Base-by-base conservation (phyloP, 2,888 invertebrate genomes). In the Pandemis heparana region DNA sequence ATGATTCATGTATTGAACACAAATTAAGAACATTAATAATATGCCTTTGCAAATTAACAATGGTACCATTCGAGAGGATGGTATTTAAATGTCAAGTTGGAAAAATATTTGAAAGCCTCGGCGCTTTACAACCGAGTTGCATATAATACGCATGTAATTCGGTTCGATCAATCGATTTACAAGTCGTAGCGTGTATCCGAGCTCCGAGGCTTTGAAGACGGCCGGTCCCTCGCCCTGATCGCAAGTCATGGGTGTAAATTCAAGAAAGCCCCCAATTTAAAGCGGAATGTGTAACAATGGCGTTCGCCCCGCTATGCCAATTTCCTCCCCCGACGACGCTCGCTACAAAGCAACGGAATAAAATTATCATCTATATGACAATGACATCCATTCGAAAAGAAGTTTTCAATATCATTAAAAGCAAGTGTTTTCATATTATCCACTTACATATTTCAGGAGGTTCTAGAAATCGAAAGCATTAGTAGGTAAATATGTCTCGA, bases 251-350 rank as follows among this genome's bases (percentile, higher is more conserved):
- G 91, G 90, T 92, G 92, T 91, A 91, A 93, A 93, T 93, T 92
- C 89, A 92, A 94, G 92, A 92, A 94, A 92, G 90, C 90, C 91
- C 94, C 92, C 92, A 92, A 92, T 93, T 94, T 92, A 92, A 93
- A 92, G 87, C 87, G 91, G 89, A 91, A 92, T 89, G 89, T 91
- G 89, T 92, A 92, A 92, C 93, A 93, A 92, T 91, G 88, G 91
- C 89, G 85, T 85, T 72, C 82, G 84, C 88, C 88, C 86, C 83
- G 91, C 89, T 89, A 87, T 90, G 91, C 92, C 92, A 92, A 94
- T 93, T 93, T 91, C 91, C 93, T 89, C 90, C 91, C 89, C 85
- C 88, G 84, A 84, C 84, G 80, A 88, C 87, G 86, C 85, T 87
- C 85, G 83, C 86, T 87, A 89, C 86, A 89, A 90, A 90, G 92